Base-by-base conservation (phyloP, 1,140 invertebrate species). In the Phenacoccus solenopsis region DNA sequence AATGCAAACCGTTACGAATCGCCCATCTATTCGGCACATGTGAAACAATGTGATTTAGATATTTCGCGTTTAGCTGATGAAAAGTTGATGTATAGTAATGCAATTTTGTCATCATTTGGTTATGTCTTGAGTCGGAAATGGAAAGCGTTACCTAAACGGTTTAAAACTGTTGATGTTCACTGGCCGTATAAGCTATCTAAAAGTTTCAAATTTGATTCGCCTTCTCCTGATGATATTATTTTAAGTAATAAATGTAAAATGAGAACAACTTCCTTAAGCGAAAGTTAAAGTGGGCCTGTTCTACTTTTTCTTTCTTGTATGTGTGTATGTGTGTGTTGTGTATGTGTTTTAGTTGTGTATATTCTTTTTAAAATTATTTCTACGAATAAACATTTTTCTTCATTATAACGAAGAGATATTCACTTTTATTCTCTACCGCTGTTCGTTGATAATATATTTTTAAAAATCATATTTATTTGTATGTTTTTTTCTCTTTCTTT, bases 131-230 rank as follows among this genome's bases (percentile, higher is more conserved):
- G 20, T 25, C 22, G 59, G 25, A 64, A 64, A 25, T 64, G 59
- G 59, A 3, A 9, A 10, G 12, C 12, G 25, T 25, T 64, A 64
- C 21, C 25, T 10, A 64, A 24, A 64, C 22, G 25, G 25, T 24
- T 25, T 2, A 24, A 16, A 64, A 64, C 12, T 24, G 12, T 64
- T 16, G 59, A 20, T 25, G 25, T 13, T 5, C 22, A 24, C 9
- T 25, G 59, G 59, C 59, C 59, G 59, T 64, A 64, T 25, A 64
- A 64, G 2, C 22, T 3, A 25, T 24, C 59, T 3, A 25, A 27
- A 64, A 25, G 22, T 64, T 64, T 64, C 59, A 64, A 64, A 64
- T 64, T 64, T 20, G 21, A 64, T 64, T 4, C 25, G 1, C 59
- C 59, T 3, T 64, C 59, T 24, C 59, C 59, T 3, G 59, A 64